Evolutionary conservation across 1,140 invertebrate genomes (phyloP).

Genomic region (Dinoponera quadriceps): DNA sequence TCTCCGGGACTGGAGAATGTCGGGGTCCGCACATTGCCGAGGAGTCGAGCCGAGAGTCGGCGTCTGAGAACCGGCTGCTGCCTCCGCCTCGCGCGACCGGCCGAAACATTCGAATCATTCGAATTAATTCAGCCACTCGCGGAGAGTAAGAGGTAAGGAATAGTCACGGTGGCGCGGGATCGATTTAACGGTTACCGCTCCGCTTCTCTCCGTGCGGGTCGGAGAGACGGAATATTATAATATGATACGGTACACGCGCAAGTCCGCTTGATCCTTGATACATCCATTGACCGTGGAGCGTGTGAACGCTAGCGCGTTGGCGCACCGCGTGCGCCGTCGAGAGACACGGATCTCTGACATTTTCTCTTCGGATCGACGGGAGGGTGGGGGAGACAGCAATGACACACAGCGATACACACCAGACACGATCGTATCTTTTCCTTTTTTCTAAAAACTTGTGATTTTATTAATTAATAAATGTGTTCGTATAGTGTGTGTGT

Average conservation of each 20-base stretch:
- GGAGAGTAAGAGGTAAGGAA: not conserved
- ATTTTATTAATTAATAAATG: constrained; percentile 86
- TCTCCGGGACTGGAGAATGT: constrained; percentile 45
- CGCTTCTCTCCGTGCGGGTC: not conserved
- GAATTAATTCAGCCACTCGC: constrained; percentile 54
- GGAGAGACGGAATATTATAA: too few species aligned
- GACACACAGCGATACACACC: not conserved
- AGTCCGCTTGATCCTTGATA: not conserved
- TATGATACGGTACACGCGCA: too few species aligned
- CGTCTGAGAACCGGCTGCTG: constrained; percentile 37
- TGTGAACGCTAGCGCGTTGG: too few species aligned
- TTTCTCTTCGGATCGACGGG: not conserved
- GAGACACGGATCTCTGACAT: too few species aligned
- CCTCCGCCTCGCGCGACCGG: not conserved
- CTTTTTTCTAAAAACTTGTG: constrained; percentile 84
- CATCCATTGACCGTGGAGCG: not conserved
- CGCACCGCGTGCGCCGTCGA: too few species aligned
- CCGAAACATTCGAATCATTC: constrained; percentile 55
- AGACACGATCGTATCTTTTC: not conserved
- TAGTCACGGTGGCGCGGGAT: not conserved
- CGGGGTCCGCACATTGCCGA: constrained; percentile 9
- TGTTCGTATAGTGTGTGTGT: constrained; percentile 79
- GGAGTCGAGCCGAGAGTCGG: not conserved
- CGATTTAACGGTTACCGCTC: constrained; percentile 11
- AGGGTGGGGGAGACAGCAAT: not conserved